A percentile compares a stretch with the other conserved stretches of the same genome.
Evolutionary conservation across 2,797 vertebrate species (phyloP).

Genomic region (Tolypeutes matacus): DNA sequence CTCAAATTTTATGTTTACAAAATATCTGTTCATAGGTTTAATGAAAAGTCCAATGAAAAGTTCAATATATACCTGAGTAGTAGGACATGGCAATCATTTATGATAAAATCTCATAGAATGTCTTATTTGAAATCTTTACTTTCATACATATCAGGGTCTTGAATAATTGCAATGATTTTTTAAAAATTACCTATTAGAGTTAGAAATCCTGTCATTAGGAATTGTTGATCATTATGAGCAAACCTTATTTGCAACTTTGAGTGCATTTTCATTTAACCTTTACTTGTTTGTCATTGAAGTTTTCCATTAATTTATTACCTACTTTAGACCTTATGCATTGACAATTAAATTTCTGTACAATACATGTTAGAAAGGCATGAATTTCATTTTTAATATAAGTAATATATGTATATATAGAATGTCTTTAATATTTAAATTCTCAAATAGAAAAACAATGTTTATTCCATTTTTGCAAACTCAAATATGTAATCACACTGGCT

Average conservation of each 20-base stretch:
- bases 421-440: slow-evolving; percentile 1
- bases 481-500: neutral
- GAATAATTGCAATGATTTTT: neutral
- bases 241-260: neutral
- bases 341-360: neutral
- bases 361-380: neutral
- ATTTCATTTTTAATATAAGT: neutral
- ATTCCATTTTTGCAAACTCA: neutral
- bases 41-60: neutral
- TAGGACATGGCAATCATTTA: neutral
- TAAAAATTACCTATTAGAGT: neutral
- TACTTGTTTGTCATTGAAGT: neutral
- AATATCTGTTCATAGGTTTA: neutral
- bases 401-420: neutral
- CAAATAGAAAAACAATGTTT: neutral
- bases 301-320: neutral
- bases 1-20: neutral
- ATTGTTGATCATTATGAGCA: neutral
- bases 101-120: neutral
- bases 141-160: neutral
- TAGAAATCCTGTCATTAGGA: neutral
- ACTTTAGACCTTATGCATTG: neutral
- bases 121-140: neutral
- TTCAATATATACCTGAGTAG: neutral
- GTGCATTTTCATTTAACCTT: neutral